Evolutionary conservation across 1,140 invertebrate genomes (phyloP).

Genomic region (Pinna nobilis): DNA sequence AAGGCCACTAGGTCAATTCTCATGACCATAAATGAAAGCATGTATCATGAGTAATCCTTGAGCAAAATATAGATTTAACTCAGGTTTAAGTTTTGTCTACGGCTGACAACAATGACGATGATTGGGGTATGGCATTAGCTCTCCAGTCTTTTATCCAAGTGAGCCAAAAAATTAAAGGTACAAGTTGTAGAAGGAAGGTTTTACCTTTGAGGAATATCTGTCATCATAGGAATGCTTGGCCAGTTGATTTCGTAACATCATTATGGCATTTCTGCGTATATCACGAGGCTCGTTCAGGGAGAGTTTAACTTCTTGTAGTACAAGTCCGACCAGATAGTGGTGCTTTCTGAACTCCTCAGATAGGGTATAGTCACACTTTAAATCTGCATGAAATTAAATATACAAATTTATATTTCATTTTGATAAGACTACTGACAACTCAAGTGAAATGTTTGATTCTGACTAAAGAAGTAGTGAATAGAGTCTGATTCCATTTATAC

Average conservation of each 20-base stretch:
- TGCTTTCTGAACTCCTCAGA: constrained; percentile 90
- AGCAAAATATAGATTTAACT: constrained; percentile 16
- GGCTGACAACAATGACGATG: neutral
- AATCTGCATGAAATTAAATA: constrained; percentile 52
- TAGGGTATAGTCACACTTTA: constrained; percentile 78
- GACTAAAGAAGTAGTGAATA: too few relatives aligned
- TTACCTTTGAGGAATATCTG: constrained; percentile 82
- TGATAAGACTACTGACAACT: too few relatives aligned
- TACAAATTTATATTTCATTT: too few relatives aligned
- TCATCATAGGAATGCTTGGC: constrained; percentile 96
- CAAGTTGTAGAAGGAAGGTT: neutral
- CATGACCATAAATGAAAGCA: too few relatives aligned
- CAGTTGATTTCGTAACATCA: constrained; percentile 87
- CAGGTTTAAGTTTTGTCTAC: too few relatives aligned
- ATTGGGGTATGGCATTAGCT: neutral
- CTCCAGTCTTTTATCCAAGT: too few relatives aligned
- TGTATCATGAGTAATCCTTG: too few relatives aligned
- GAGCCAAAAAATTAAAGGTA: neutral
- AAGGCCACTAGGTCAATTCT: too few relatives aligned
- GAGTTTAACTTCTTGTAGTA: constrained; percentile 83
- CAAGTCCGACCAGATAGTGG: constrained; percentile 90
- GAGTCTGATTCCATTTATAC: too few relatives aligned
- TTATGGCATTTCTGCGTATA: constrained; percentile 86
- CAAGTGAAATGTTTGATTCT: too few relatives aligned
- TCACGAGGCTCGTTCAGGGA: constrained; percentile 89